These are phyloP conservation scores for Odontocolon sp. DNA, from an alignment of 2,888 invertebrate genomes.

Conservation along the genomic window DNA sequence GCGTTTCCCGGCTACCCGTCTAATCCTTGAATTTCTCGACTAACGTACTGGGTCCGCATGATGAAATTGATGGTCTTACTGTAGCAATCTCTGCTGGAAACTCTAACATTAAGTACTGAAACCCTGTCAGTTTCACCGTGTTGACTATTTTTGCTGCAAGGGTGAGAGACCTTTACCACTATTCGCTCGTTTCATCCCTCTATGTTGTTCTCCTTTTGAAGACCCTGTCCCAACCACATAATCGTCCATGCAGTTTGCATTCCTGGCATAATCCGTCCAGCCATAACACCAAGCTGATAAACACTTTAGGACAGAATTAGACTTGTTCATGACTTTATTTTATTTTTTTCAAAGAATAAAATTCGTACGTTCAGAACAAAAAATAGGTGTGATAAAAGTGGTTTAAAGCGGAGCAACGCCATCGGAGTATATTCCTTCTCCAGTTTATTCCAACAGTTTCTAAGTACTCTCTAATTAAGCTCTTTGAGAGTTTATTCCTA, in stretches of 20 bases:
- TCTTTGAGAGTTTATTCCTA: slow-evolving; percentile 3
- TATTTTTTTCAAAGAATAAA: not conserved
- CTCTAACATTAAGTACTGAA: too few relatives aligned
- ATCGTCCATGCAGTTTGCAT: slow-evolving; percentile 67
- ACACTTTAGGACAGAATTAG: not conserved
- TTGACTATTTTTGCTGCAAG: not conserved
- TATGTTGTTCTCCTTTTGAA: slow-evolving; percentile 25
- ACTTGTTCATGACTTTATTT: not conserved
- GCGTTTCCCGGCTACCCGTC: slow-evolving; percentile 67
- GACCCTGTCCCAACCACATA: slow-evolving; percentile 60
- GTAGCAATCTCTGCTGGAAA: too few relatives aligned
- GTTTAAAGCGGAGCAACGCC: too few relatives aligned
- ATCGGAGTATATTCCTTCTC: too few relatives aligned
- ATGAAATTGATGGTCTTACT: too few relatives aligned
- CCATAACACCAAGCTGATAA: slow-evolving; percentile 2
- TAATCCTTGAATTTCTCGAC: slow-evolving; percentile 70
- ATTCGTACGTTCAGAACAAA: not conserved
- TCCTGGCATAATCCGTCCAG: slow-evolving; percentile 64
- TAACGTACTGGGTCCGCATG: slow-evolving; percentile 38
- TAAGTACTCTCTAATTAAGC: slow-evolving; percentile 16
- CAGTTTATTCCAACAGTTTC: not conserved
- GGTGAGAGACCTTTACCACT: slow-evolving; percentile 10
- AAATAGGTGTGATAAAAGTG: not conserved
- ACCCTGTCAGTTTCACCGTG: not conserved
- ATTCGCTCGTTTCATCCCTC: not conserved